phyloP scores from a whole-genome alignment of 1,140 invertebrate genomes.

The Nebria ingens region DNA sequence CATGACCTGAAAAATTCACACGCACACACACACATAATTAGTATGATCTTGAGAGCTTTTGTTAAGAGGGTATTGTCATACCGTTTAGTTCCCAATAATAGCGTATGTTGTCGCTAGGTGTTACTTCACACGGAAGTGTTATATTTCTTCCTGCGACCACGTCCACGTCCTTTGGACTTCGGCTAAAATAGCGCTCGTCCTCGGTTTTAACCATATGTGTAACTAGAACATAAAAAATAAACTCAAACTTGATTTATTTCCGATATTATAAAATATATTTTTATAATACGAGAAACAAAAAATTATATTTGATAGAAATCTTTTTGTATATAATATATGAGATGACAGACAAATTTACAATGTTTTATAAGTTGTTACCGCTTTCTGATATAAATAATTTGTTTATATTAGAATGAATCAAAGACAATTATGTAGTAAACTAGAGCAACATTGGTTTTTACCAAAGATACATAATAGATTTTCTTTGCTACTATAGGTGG shows the following conservation, averaged over 20 bases:
- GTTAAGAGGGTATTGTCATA: conserved; percentile 12
- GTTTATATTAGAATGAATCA: no score
- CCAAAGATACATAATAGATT: no score
- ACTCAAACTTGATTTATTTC: neutral
- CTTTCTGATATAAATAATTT: no score
- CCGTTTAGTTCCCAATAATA: conserved; percentile 48
- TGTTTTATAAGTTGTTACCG: no score
- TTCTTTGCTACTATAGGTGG: no score
- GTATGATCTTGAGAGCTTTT: neutral
- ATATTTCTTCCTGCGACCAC: conserved; percentile 41
- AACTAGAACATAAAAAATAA: neutral
- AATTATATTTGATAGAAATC: no score
- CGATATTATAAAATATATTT: no score
- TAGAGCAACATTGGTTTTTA: no score
- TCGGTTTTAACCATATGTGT: conserved; percentile 18
- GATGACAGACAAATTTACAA: no score
- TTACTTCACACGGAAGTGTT: conserved; percentile 44
- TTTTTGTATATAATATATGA: no score
- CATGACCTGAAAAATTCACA: conserved; percentile 25
- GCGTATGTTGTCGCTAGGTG: conserved; percentile 39
- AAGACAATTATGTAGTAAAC: no score
- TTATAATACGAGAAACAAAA: no score
- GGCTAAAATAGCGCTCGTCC: conserved; percentile 46
- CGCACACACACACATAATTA: neutral
- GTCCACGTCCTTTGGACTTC: conserved; percentile 37